Base-by-base conservation (phyloP, 2,888 invertebrate genomes). In the Meta bourneti region DNA sequence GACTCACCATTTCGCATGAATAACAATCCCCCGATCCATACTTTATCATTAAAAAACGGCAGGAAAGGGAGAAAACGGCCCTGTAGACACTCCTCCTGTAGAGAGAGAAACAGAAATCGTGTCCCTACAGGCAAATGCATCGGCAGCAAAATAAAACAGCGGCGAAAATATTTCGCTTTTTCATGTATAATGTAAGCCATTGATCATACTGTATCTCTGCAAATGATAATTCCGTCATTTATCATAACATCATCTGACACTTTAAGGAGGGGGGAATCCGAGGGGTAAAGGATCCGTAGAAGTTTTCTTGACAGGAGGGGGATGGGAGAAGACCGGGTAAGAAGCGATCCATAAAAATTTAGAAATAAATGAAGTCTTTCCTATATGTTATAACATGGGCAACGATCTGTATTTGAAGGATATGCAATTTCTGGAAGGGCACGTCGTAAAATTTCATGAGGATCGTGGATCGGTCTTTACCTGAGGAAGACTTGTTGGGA, bases 291-390 rank as follows among this genome's bases (percentile, higher is more conserved):
- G 84, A 90, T 80, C 71, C 84, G 74, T 8, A 70, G 80, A 91
- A 91, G 83, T 83, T 87, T 91, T 83, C 85, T 80, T 90, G 90
- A 85, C 85, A 85, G 85, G 9, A 13, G 79, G 16, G 70, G 69
- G 74, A 69, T 19, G 72, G 83, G 72, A 72, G 82, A 16, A 61
- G 20, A 49, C 71, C 6, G 87, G 82, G 70, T 89, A 54, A 77
- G 82, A 71, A 86, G 77, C 78, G 72, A 91, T 91, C 91, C 83
- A 91, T 91, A 91, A 91, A 91, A 91, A 91, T 91, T 91, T 91
- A 87, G 91, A 87, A 91, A 83, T 91, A 87, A 91, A 91, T 91
- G 91, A 91, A 91, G 91, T 91, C 91, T 91, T 91, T 87, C 91
- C 87, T 87, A 91, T 91, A 87, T 91, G 87, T 87, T 91, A 87